Evolutionary conservation across 1,140 invertebrate genomes (phyloP), one percentile per base, ranked within the genome.

Genomic region (Oryctes rhinoceros): DNA sequence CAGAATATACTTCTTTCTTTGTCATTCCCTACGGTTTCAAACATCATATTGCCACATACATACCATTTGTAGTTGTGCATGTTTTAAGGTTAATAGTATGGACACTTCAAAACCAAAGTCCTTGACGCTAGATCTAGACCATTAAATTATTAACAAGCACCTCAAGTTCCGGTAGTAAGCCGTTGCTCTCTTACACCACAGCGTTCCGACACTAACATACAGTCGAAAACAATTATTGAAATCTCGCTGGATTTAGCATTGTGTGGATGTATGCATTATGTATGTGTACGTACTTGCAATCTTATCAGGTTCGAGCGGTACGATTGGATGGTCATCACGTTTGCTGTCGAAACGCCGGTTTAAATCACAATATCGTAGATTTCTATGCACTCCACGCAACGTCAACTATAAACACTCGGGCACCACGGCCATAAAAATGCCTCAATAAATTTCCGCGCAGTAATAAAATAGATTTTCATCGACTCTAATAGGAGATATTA

Each of bases 401-500:
- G 53, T 59, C 53, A 59, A 59, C 13, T 59, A 59, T 59, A 59
- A 59, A 59, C 15, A 59, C 53, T n/a, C 13, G n/a, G 18, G 18
- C 53, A 59, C 53, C 53, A n/a, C 53, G 53, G 6, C 53, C 53
- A 59, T 59, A 59, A 59, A 59, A 59, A 59, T 59, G 53, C 15
- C 53, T 18, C 15, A 59, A 59, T 59, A 59, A 59, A 59, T 59
- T 59, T 59, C 53, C 15, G 53, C 15, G 18, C 53, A 18, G 53
- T 59, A 59, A 59, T 59, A 59, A 59, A 59, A 59, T 59, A 59
- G 18, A 59, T 59, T 59, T 59, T 59, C 53, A 59, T 59, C 53
- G 53, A 59, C 15, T 18, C 18, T 59, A 59, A 59, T 59, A 59
- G 53, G 53, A 59, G 18, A 59, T 18, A 59, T 59, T 59, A 59